Percentiles rank a stretch among this genome's conserved stretches.
phyloP scores from a whole-genome alignment of 2,113 vertebrate species.

The Thalassarche chlororhynchos region DNA sequence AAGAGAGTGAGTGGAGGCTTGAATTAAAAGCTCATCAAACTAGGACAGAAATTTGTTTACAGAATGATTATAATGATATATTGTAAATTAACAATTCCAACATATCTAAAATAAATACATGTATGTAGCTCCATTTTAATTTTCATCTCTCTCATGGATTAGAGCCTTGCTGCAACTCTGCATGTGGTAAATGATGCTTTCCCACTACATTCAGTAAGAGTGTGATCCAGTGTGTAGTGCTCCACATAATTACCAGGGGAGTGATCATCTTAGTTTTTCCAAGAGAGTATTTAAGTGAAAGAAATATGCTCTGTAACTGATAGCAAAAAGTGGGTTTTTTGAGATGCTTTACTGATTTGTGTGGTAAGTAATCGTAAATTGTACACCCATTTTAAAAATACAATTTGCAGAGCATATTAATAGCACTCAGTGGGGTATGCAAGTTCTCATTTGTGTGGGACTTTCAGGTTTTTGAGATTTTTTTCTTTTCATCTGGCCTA shows the following conservation, averaged over 20 bases:
- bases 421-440: not conserved
- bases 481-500: not conserved
- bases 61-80: not conserved
- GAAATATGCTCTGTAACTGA: not conserved
- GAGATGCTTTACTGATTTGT: not conserved
- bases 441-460: not conserved
- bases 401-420: not conserved
- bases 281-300: not conserved
- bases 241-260: not conserved
- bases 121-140: not conserved
- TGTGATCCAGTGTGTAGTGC: not conserved
- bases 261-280: not conserved
- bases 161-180: not conserved
- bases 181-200: not conserved
- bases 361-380: not conserved
- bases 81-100: not conserved
- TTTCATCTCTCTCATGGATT: not conserved
- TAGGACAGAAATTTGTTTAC: not conserved
- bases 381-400: not conserved
- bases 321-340: not conserved
- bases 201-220: not conserved
- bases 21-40: not conserved
- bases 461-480: not conserved
- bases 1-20: not conserved
- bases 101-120: not conserved